Evolutionary conservation across 2,113 vertebrate genomes (phyloP), one percentile per base, ranked within the genome.

Genomic region (Hassar affinis): DNA sequence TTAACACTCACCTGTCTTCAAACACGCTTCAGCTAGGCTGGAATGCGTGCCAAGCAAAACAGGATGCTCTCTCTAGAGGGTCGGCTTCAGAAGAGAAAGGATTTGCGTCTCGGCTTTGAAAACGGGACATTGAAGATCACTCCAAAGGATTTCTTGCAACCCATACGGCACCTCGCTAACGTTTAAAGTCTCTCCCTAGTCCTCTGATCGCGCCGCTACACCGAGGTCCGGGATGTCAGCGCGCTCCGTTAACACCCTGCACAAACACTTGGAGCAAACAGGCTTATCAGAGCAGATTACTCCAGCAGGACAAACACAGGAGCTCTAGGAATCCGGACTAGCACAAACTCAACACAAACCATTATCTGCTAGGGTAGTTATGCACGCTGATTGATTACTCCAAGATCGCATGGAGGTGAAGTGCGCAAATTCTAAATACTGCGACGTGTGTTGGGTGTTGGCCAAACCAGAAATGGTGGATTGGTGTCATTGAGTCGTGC

Each of bases 1-100:
- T 88, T 92, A 89, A 90, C 87, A 88, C 87, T 91, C 92, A 91
- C 90, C 90, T 92, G 91, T 88, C 90, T 92, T 90, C 90, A 89
- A 85, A 86, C 88, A 91, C 78, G 42, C 56, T 71, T 85, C 78
- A 92, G 88, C 88, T 91, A 88, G 85, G 88, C 84, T 88, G 87
- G 86, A 91, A 74, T 89, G 88, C 89, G 87, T 90, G 91, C 87
- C 89, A 85, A 92, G 89, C 90, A 91, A 93, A 93, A 93, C 90
- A 91, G 90, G 90, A 93, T 93, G 91, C 90, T 92, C 61, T 75
- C 22, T 52, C 27, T 61, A 66, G 74, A 80, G 79, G 71, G 81
- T 82, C 68, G 68, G 54, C 74, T 85, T 25, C n/a, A 84, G 83
- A 59, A 51, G 14, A 35, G 12, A 12, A 27, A 3, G 51, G 76